Evolutionary conservation across 2,888 invertebrate species (phyloP).

Genomic region (Apamea epomidion): DNA sequence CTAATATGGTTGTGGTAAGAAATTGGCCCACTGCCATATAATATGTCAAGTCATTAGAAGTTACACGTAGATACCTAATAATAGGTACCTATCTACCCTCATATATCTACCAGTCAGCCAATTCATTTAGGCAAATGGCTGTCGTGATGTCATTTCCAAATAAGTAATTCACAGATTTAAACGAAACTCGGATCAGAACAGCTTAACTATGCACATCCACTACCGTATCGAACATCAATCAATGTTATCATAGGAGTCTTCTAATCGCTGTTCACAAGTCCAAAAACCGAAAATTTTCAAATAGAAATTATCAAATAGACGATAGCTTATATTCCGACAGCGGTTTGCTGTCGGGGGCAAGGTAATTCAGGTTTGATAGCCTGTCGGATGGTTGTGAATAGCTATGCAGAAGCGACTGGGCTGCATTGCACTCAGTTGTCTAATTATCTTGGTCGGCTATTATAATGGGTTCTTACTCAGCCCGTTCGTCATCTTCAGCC

Average conservation of each 20-base stretch:
- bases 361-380: no score
- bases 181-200: neutral
- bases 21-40: conserved; percentile 8
- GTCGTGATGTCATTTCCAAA: neutral
- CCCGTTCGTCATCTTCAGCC: conserved; percentile 89
- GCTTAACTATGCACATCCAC: no score
- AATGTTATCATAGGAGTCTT: no score
- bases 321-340: no score
- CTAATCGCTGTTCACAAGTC: no score
- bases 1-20: neutral
- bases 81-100: no score
- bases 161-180: neutral
- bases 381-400: no score
- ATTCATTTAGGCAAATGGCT: neutral
- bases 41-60: neutral
- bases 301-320: no score
- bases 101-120: neutral
- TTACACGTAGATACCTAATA: neutral
- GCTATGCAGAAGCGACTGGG: neutral
- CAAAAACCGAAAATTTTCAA: no score
- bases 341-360: no score
- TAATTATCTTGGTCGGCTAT: neutral
- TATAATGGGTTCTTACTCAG: conserved; percentile 79
- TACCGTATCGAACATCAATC: no score
- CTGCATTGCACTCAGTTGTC: neutral